phyloP scores from a whole-genome alignment of 2,113 vertebrate species.

The Hippocampus abdominalis region DNA sequence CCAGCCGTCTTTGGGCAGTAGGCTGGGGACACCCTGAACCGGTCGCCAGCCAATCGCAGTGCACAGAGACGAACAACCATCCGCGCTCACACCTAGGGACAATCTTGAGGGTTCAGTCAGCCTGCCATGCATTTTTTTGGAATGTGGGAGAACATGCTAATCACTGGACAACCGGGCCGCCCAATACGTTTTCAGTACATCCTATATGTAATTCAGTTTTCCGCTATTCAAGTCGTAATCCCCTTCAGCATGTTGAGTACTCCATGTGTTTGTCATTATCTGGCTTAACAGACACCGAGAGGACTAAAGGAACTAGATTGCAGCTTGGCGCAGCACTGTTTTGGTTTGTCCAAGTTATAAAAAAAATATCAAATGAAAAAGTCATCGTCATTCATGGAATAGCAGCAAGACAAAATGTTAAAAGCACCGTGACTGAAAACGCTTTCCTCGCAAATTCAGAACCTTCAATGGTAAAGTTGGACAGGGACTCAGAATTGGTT shows the following conservation, averaged over 20 bases:
- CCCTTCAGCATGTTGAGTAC: slow-evolving; percentile 2
- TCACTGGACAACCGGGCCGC: too few species aligned
- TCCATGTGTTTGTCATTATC: slow-evolving; percentile 48
- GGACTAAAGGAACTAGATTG: slow-evolving; percentile 12
- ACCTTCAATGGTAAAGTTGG: neutral
- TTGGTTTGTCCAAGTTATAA: slow-evolving; percentile 27
- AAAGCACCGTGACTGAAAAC: slow-evolving; percentile 15
- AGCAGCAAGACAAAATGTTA: slow-evolving; percentile 27
- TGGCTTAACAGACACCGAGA: slow-evolving; percentile 7
- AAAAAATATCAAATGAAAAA: slow-evolving; percentile 13
- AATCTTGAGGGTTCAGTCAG: too few species aligned
- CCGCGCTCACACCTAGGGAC: too few species aligned
- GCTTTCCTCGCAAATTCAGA: slow-evolving; percentile 43
- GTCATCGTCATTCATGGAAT: slow-evolving; percentile 48
- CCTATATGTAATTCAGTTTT: neutral
- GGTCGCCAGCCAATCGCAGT: too few species aligned
- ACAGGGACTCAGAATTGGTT: neutral
- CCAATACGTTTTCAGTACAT: too few species aligned
- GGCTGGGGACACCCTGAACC: too few species aligned
- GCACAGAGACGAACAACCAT: too few species aligned
- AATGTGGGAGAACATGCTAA: too few species aligned
- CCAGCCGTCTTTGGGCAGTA: too few species aligned
- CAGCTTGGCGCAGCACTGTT: slow-evolving; percentile 9
- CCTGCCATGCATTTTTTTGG: too few species aligned
- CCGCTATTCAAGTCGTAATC: slow-evolving; percentile 8